Base-by-base conservation (phyloP, 2,888 invertebrate species). In the Adineta ricciae region DNA sequence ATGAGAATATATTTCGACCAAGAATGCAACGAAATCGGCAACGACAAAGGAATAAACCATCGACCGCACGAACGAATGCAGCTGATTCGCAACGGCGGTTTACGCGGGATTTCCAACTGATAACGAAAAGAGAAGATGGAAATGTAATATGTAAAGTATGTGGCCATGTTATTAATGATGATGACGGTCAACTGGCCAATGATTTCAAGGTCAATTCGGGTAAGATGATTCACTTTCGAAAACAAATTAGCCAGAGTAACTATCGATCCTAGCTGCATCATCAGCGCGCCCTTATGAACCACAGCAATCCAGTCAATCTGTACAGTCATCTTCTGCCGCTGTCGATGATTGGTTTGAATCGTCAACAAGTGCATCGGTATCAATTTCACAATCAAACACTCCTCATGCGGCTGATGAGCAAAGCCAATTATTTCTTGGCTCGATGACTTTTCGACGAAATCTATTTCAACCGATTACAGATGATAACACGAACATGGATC, bases 331-430 rank as follows among this genome's bases (percentile, higher is more conserved):
- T 5, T 14, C 3, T 36, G 32, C 5, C 19, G 32, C 32, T 32
- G 32, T 64, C 32, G 64, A 64, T 64, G 78, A 78, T n/a, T 78
- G 78, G 78, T 78, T 78, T n/a, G 78, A 78, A 78, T 46, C 46
- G 5, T 46, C 46, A 46, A 36, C 41, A 41, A 41, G 36, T 24
- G 38, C 78, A 11, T 24, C 19, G 14, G 41, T 4, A 9, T 16
- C 24, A 24, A 7, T 11, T 41, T 41, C 41, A 11, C 64, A 32
- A 64, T 19, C 27, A 19, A 1, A 3, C 19, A 36, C 19, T 19
- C 64, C 64, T 0, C 4, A 4, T 2, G 19, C 7, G 19, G 2
- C 16, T 19, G 14, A 64, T 19, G 16, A 64, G 4, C 16, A 4
- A 32, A 32, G 16, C 27, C 14, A 7, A 36, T 16, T 27, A 64